Evolutionary conservation across 2,113 vertebrate genomes (phyloP).

Genomic region (Campylorhamphus procurvoides): DNA sequence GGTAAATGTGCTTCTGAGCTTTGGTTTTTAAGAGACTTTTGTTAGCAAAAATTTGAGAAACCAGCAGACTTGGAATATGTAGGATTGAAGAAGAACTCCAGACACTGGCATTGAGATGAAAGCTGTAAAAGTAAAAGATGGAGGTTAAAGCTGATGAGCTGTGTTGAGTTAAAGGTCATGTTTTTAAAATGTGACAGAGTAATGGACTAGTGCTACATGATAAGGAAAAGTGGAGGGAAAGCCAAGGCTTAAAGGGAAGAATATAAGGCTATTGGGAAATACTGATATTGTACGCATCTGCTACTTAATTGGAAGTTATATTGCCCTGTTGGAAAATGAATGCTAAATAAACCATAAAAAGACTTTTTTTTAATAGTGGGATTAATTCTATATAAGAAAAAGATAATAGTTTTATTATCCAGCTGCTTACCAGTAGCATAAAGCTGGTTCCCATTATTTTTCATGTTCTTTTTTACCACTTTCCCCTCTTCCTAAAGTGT

Average conservation of each 20-base stretch:
- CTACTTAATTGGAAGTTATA: constrained; percentile 27
- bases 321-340: constrained; percentile 17
- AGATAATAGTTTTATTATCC: background rate
- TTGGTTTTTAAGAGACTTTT: background rate
- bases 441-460: constrained; percentile 51
- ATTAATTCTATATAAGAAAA: background rate
- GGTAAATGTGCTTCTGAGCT: background rate
- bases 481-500: background rate
- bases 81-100: background rate
- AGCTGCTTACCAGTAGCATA: constrained; percentile 50
- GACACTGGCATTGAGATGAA: background rate
- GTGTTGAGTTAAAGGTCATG: background rate
- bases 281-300: background rate
- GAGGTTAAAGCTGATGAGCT: background rate
- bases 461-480: background rate
- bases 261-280: background rate
- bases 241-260: background rate
- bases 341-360: background rate
- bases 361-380: background rate
- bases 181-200: background rate
- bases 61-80: background rate
- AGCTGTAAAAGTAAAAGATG: background rate
- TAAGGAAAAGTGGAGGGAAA: background rate
- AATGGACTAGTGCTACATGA: background rate
- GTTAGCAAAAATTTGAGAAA: background rate